These are phyloP conservation scores for Lepidotrigona ventralis DNA, from an alignment of 1,140 invertebrate species.

Conservation along the genomic window DNA sequence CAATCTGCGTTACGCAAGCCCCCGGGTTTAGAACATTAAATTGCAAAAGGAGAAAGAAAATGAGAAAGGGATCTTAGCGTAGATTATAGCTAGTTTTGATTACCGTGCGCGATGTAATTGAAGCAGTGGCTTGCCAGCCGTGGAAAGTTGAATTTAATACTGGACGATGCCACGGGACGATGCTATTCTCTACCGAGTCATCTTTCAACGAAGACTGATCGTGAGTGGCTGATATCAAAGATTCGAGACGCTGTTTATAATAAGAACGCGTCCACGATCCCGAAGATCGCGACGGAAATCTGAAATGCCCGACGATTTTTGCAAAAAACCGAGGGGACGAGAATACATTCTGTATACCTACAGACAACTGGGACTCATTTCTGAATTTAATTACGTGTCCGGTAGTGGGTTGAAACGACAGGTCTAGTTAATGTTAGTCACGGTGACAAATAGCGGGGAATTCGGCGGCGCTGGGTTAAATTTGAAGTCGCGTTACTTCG, in stretches of 20 bases:
- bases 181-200: not conserved
- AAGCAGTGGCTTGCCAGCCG: constrained; percentile 11
- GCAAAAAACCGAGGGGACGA: too few species aligned
- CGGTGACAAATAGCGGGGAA: constrained; percentile 35
- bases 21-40: constrained; percentile 26
- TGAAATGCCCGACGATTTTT: not conserved
- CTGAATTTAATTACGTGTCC: constrained; percentile 26
- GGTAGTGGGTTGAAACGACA: not conserved
- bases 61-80: constrained; percentile 9
- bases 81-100: constrained; percentile 21
- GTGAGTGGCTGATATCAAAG: not conserved
- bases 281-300: not conserved
- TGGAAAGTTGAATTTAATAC: constrained; percentile 34
- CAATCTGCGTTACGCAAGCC: constrained; percentile 17
- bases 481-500: constrained; percentile 27
- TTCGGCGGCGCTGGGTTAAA: constrained; percentile 8
- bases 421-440: constrained; percentile 33
- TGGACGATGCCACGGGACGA: not conserved
- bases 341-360: not conserved
- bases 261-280: not conserved
- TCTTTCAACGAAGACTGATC: not conserved
- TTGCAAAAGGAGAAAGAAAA: not conserved
- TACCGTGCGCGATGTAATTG: constrained; percentile 32
- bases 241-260: not conserved
- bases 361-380: not conserved